Conservation (phyloP, 2,888 invertebrate species). For the Microdon myrmicae region DNA sequence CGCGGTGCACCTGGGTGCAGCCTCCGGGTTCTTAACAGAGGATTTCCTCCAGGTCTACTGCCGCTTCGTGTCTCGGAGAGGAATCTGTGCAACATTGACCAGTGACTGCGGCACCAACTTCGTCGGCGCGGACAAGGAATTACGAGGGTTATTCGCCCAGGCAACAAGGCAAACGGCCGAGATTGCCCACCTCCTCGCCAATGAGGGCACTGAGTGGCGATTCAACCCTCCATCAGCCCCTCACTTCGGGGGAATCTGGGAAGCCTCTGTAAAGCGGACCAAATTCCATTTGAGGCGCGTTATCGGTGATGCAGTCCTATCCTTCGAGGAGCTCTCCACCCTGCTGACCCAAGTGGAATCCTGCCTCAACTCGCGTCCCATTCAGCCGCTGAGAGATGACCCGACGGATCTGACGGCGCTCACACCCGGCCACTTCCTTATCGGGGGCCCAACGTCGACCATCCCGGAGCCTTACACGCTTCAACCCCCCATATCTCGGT, state of each 20-base stretch:
- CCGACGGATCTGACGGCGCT: conserved; percentile 52
- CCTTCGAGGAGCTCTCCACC: conserved; percentile 16
- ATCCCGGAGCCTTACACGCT: conserved; percentile 7
- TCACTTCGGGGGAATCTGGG: conserved; percentile 14
- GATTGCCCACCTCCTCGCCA: neutral
- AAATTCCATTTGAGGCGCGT: conserved; percentile 1
- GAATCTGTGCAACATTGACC: conserved; percentile 50
- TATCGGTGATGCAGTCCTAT: neutral
- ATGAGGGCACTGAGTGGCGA: conserved; percentile 53
- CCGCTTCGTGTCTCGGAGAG: conserved; percentile 55
- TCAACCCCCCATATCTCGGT: too few relatives aligned
- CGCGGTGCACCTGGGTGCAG: conserved; percentile 36
- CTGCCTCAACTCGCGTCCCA: conserved; percentile 47
- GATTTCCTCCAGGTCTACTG: conserved; percentile 53
- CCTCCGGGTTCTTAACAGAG: conserved; percentile 31
- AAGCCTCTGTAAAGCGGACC: conserved; percentile 2
- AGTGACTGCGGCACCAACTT: conserved; percentile 57
- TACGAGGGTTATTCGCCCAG: neutral
- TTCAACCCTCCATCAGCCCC: conserved; percentile 49
- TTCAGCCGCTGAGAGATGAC: too few relatives aligned
- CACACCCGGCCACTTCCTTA: conserved; percentile 29
- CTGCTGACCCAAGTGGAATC: conserved; percentile 46
- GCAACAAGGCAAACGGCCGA: neutral
- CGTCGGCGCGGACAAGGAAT: conserved; percentile 52
- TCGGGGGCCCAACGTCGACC: neutral